Conservation (phyloP, 2,113 vertebrate genomes). For the Sylvilagus bachmani region DNA sequence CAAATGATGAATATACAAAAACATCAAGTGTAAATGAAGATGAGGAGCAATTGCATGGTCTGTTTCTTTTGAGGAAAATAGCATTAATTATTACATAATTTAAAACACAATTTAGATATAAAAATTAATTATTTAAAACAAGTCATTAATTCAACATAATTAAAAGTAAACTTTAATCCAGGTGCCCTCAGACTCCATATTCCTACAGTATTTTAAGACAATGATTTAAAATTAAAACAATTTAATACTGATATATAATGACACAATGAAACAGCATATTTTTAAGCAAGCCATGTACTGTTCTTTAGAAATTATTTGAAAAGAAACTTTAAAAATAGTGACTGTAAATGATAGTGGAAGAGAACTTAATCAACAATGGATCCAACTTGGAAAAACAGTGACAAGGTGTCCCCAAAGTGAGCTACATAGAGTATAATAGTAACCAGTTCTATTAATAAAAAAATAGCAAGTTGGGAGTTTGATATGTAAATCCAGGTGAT, state of each 20-base stretch:
- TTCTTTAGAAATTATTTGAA: neutral
- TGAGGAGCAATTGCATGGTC: neutral
- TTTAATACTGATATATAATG: neutral
- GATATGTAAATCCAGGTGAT: neutral
- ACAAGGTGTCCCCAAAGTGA: rapidly evolving
- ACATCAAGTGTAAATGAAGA: neutral
- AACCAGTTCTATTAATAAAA: neutral
- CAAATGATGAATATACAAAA: neutral
- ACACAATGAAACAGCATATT: neutral
- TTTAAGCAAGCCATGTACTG: neutral
- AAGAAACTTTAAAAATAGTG: neutral
- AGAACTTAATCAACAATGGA: neutral
- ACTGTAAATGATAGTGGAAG: neutral
- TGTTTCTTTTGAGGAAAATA: neutral
- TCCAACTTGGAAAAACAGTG: neutral
- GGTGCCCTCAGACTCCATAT: neutral
- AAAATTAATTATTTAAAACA: neutral
- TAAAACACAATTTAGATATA: neutral
- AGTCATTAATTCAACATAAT: neutral
- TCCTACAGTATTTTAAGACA: neutral
- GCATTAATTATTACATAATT: neutral
- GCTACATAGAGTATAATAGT: neutral
- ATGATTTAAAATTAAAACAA: neutral
- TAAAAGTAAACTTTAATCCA: neutral
- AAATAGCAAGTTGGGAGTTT: neutral